phyloP scores from a whole-genome alignment of 2,888 invertebrate species.

The Acleris emargana region DNA sequence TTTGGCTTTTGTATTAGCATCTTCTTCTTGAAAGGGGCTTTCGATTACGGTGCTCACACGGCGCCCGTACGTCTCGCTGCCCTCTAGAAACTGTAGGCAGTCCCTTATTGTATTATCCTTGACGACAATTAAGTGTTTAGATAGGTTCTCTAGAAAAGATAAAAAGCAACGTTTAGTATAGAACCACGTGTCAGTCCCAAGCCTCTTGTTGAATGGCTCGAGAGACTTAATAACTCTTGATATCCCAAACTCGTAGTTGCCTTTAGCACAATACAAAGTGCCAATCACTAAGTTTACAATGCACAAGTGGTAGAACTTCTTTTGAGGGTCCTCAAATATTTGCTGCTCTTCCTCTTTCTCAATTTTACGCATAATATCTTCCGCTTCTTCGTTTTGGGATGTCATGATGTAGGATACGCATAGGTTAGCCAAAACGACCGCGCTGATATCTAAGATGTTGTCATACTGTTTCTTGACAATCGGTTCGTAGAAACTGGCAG shows the following conservation, averaged over 20 bases:
- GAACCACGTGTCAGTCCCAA: conserved; percentile 99
- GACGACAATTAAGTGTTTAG: conserved; percentile 95
- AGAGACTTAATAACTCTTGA: conserved; percentile 98
- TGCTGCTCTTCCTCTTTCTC: conserved; percentile 98
- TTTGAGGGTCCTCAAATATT: conserved; percentile 95
- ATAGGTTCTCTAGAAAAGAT: conserved; percentile 94
- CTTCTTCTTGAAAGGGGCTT: conserved; percentile 89
- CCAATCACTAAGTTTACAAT: conserved; percentile 99
- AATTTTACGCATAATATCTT: conserved; percentile 98
- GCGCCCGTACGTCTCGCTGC: conserved; percentile 94
- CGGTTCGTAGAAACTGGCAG: conserved; percentile 98
- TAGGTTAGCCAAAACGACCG: conserved; percentile 98
- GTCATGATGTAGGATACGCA: conserved; percentile 99
- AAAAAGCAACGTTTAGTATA: conserved; percentile 98
- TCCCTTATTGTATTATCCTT: conserved; percentile 94
- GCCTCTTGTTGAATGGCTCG: conserved; percentile 95
- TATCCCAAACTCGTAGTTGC: conserved; percentile 99
- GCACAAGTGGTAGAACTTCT: conserved; percentile 97
- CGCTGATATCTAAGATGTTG: conserved; percentile 96
- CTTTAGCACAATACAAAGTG: conserved; percentile 98
- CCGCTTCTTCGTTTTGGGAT: conserved; percentile 98
- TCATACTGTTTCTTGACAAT: conserved; percentile 97
- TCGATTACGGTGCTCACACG: conserved; percentile 93
- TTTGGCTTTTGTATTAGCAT: conserved; percentile 88
- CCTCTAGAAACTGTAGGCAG: conserved; percentile 94